These are phyloP conservation scores for Proctacanthus coquilletti DNA, from an alignment of 1,140 invertebrate genomes.

Conservation along the genomic window DNA sequence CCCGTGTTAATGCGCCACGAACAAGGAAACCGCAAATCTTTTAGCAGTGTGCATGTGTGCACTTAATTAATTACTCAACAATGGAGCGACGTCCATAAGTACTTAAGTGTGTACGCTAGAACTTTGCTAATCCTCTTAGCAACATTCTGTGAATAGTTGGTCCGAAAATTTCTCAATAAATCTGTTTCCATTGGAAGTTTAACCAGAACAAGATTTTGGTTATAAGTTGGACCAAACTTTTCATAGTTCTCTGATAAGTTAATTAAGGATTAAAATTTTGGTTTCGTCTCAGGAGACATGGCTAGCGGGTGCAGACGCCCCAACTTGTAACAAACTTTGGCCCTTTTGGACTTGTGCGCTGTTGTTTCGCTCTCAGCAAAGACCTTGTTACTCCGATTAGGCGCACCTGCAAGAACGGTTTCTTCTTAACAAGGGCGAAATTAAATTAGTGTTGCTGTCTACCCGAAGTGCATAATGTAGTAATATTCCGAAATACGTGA, in stretches of 20 bases:
- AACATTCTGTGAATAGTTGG: background rate
- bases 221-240: background rate
- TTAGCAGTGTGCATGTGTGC: background rate
- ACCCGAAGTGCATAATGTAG: too few relatives aligned
- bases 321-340: too few relatives aligned
- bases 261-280: conserved; percentile 1
- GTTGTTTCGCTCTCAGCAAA: too few relatives aligned
- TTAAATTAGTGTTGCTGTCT: too few relatives aligned
- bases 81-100: background rate
- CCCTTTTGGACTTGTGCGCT: too few relatives aligned
- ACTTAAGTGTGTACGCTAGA: background rate
- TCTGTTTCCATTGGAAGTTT: conserved; percentile 1
- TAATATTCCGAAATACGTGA: too few relatives aligned
- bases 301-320: too few relatives aligned
- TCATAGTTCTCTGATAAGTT: background rate
- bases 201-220: conserved; percentile 1
- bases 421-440: too few relatives aligned
- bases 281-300: too few relatives aligned
- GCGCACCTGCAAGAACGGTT: too few relatives aligned
- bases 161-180: background rate
- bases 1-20: too few relatives aligned
- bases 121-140: conserved; percentile 1
- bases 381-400: too few relatives aligned
- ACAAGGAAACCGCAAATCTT: background rate
- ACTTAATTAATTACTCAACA: background rate